Conservation (phyloP, 2,113 vertebrate genomes). For the Muscicapa adusta region DNA sequence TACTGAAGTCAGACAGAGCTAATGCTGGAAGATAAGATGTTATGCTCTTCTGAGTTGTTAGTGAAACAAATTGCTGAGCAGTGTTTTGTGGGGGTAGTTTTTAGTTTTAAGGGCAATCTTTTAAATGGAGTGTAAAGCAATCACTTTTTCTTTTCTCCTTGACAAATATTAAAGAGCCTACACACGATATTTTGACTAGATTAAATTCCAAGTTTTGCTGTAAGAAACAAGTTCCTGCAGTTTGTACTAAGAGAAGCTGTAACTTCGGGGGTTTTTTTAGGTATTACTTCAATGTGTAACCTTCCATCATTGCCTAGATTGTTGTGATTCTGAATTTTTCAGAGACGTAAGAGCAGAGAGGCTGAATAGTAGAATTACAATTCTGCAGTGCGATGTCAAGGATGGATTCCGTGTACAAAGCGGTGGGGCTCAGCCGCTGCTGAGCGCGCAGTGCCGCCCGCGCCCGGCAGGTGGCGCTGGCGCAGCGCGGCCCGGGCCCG, state of each 20-base stretch:
- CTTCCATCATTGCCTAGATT: neutral
- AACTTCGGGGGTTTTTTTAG: fast-evolving
- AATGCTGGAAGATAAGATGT: neutral
- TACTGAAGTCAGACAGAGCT: neutral
- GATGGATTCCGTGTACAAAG: fast-evolving
- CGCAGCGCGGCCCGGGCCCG: neutral
- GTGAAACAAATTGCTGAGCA: neutral
- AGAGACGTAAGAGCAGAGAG: neutral
- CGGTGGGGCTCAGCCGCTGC: no score
- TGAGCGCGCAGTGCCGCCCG: neutral
- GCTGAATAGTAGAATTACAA: neutral
- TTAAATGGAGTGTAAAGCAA: neutral
- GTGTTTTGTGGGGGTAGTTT: neutral
- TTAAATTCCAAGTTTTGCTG: neutral
- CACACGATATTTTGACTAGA: neutral
- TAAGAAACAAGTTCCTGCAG: neutral
- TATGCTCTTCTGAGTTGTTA: neutral
- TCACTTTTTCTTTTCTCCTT: neutral
- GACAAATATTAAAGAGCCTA: neutral
- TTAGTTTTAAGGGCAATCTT: neutral
- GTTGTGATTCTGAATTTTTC: neutral
- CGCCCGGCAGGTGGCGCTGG: slow-evolving; percentile 18
- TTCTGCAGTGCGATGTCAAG: fast-evolving
- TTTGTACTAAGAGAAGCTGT: neutral
- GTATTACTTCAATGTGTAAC: neutral